Base-by-base conservation (phyloP, 2,113 vertebrate species). In the Tenebrosternarchus preto region DNA sequence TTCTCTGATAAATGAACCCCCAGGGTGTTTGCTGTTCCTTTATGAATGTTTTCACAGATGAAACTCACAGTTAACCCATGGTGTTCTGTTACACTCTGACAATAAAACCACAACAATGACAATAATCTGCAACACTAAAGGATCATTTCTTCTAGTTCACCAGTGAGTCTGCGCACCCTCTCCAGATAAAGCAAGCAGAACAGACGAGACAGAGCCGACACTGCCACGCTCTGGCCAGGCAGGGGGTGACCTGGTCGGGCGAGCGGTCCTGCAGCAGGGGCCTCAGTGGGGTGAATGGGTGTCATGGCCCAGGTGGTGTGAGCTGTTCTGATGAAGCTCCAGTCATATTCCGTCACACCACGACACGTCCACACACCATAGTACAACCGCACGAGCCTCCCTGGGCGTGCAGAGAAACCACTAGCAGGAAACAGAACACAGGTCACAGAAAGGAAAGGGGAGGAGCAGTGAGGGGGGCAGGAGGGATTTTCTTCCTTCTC, bases 11-110 rank as follows among this genome's bases (percentile, higher is more conserved):
- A 19, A 61, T 31, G 16, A 36, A 19, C 43, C 31, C 31, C 27
- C 31, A 29, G 43, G n/a, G 64, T n/a, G 16, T n/a, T 4, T 15
- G 71, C 8, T 55, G 61, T 53, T 69, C 50, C 55, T 69, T 74
- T 75, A 31, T 36, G 50, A n/a, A 17, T 63, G 29, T 77, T 77
- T 74, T 73, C 61, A 78, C 50, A 74, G 70, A 36, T 80, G 60
- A 39, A 61, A 33, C 61, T 39, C 36, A 27, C 11, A 66, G 39
- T n/a, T 55, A 73, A 66, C 55, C 66, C 24, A 25, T n/a, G 46
- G 4, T n/a, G 66, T 29, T 61, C 6, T 27, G 63, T 29, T 3
- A 19, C n/a, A 43, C 31, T 63, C 46, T 31, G 73, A 55, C 19
- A 43, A 73, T 63, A 61, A 64, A 80, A 55, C 19, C 5, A 8